These are phyloP conservation scores for Laspeyria flexula DNA, from an alignment of 2,888 invertebrate species.

Conservation along the genomic window DNA sequence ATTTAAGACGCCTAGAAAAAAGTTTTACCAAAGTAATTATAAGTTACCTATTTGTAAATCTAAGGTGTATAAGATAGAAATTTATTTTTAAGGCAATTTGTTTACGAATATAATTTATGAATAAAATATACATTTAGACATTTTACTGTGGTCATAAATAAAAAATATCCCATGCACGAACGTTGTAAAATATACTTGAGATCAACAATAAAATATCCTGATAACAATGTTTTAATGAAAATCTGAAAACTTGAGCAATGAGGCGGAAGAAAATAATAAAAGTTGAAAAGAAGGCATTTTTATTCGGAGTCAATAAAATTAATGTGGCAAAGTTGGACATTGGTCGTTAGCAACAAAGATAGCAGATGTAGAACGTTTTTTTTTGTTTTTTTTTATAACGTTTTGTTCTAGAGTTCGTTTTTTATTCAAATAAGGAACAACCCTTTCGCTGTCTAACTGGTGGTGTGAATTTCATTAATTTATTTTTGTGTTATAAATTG, in stretches of 20 bases:
- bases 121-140: not conserved
- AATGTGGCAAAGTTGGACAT: not conserved
- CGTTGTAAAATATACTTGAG: not conserved
- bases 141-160: not conserved
- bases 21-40: too few relatives aligned
- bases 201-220: not conserved
- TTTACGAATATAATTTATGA: too few relatives aligned
- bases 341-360: not conserved
- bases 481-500: too few relatives aligned
- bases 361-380: not conserved
- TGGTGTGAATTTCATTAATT: too few relatives aligned
- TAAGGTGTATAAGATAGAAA: too few relatives aligned
- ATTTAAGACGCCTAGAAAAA: too few relatives aligned
- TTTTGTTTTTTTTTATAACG: not conserved
- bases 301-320: constrained; percentile 3
- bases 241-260: not conserved
- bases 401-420: not conserved
- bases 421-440: not conserved
- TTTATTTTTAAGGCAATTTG: too few relatives aligned
- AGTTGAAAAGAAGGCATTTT: not conserved
- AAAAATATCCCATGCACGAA: not conserved
- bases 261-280: not conserved
- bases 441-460: not conserved
- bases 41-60: too few relatives aligned
- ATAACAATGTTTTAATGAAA: not conserved